phyloP scores from a whole-genome alignment of 2,888 invertebrate genomes.

The Melanotus villosus region DNA sequence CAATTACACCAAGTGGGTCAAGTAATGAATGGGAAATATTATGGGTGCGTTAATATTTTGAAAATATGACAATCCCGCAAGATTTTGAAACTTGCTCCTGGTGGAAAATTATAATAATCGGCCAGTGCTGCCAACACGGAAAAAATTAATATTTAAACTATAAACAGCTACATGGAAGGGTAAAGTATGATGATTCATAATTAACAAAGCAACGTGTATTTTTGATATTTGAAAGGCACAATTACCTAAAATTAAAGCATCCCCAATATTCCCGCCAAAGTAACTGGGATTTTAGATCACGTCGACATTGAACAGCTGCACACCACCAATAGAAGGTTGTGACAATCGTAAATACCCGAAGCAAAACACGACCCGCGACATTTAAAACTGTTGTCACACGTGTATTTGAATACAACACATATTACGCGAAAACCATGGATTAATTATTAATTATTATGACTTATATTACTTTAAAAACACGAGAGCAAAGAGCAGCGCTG shows the following conservation, averaged over 20 bases:
- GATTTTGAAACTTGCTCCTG: no score
- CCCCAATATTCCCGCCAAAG: slow-evolving; percentile 59
- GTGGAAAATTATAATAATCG: slow-evolving; percentile 45
- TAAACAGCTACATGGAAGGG: slow-evolving; percentile 9
- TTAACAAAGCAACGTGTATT: neutral
- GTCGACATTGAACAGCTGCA: slow-evolving; percentile 67
- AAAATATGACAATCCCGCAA: no score
- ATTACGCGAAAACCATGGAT: slow-evolving; percentile 11
- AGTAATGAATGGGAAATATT: no score
- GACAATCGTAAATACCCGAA: slow-evolving; percentile 69
- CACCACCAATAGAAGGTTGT: slow-evolving; percentile 66
- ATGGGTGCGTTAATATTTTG: no score
- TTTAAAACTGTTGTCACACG: slow-evolving; percentile 60
- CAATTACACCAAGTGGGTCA: no score
- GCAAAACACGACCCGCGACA: slow-evolving; percentile 64
- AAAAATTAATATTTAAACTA: slow-evolving; percentile 30
- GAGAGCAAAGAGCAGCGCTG: slow-evolving; percentile 59
- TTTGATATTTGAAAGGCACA: neutral
- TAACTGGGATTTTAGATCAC: slow-evolving; percentile 50
- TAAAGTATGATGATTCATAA: slow-evolving; percentile 29
- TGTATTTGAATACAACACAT: slow-evolving; percentile 9
- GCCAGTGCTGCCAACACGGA: slow-evolving; percentile 48
- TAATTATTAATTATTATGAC: slow-evolving; percentile 12
- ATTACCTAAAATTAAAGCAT: slow-evolving; percentile 44
- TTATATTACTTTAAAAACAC: slow-evolving; percentile 24